A percentile compares a stretch with the other conserved stretches of the same genome.
Conservation (phyloP, 2,797 vertebrate genomes). For the Rhincodon typus region DNA sequence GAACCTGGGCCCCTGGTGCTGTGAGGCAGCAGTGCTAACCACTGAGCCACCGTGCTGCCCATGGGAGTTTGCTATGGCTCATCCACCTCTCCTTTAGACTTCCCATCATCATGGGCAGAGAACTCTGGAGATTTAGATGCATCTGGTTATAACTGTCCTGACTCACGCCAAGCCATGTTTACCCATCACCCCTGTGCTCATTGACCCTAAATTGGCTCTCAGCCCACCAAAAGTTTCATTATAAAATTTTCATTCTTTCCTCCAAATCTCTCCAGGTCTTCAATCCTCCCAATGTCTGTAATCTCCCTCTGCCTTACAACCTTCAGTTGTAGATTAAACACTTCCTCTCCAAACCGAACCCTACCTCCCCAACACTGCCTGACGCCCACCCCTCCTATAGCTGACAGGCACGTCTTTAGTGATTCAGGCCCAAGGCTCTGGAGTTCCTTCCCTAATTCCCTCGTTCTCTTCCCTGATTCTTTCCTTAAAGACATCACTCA, state of each 20-base stretch:
- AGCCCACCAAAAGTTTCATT: neutral
- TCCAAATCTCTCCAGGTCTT: neutral
- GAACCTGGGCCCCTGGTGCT: too few relatives aligned
- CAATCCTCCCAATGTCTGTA: neutral
- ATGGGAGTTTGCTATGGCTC: too few relatives aligned
- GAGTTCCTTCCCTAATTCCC: neutral
- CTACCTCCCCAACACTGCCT: too few relatives aligned
- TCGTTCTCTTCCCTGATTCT: neutral
- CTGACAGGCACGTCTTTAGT: neutral
- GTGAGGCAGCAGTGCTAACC: too few relatives aligned
- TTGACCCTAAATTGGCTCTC: neutral
- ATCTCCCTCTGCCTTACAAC: neutral
- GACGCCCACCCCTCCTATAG: too few relatives aligned
- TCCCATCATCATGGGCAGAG: neutral
- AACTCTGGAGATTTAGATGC: neutral
- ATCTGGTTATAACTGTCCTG: neutral
- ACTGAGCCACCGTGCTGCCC: too few relatives aligned
- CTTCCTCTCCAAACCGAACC: neutral
- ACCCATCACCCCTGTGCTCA: neutral
- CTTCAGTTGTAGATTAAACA: neutral
- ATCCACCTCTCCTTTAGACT: too few relatives aligned
- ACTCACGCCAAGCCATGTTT: neutral
- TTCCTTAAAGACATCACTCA: neutral
- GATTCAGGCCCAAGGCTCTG: neutral
- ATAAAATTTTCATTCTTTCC: neutral